Evolutionary conservation across 2,888 invertebrate species (phyloP).

Genomic region (Sphinx pinastri): DNA sequence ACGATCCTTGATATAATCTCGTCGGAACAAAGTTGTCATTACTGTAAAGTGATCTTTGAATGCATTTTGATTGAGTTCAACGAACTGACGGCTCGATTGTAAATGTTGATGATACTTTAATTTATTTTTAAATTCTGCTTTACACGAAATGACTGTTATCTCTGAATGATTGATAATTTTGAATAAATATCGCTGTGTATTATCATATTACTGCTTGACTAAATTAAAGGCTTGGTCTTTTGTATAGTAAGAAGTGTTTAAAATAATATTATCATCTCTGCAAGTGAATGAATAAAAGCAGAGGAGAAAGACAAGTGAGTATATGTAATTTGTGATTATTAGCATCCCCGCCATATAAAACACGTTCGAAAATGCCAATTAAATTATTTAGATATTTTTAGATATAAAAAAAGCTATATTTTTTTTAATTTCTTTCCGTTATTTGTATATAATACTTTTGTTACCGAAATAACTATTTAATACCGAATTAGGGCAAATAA

Average conservation of each 20-base stretch:
- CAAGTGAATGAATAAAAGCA: too few species aligned
- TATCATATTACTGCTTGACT: too few species aligned
- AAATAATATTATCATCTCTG: too few species aligned
- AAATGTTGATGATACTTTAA: conserved; percentile 9
- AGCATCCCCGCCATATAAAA: too few species aligned
- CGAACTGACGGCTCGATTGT: conserved; percentile 11
- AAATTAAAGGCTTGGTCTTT: too few species aligned
- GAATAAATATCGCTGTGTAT: too few species aligned
- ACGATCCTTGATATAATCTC: conserved; percentile 9
- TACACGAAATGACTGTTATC: not conserved
- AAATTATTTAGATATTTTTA: too few species aligned
- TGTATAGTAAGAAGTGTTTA: too few species aligned
- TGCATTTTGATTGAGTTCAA: conserved; percentile 21
- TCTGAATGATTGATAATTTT: not conserved
- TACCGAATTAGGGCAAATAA: conserved; percentile 17
- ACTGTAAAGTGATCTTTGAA: conserved; percentile 13
- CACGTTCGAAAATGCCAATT: too few species aligned
- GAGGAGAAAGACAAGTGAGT: too few species aligned
- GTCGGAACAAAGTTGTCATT: conserved; percentile 9
- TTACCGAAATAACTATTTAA: not conserved
- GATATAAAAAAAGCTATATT: not conserved
- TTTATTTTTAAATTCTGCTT: not conserved
- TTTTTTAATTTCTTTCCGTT: not conserved
- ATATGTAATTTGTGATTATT: too few species aligned
- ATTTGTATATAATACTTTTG: not conserved